phyloP scores from a whole-genome alignment of 2,797 vertebrate genomes.

The Diglossa cyanea region DNA sequence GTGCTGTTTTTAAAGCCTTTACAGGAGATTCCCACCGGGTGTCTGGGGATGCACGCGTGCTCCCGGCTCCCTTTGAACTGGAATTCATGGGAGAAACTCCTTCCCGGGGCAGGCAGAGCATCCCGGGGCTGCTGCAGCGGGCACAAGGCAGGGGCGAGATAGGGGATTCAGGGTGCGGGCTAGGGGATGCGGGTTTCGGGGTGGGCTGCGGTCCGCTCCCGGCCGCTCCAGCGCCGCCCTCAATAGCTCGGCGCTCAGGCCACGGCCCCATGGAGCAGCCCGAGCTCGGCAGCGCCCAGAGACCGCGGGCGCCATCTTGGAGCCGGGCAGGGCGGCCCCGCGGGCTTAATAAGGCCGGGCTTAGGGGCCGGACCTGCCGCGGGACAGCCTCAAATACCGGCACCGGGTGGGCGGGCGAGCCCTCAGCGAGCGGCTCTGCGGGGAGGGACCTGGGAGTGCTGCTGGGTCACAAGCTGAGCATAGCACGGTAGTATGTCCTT shows the following conservation, averaged over 20 bases:
- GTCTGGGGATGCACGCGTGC: rapidly evolving
- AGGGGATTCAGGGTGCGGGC: rapidly evolving
- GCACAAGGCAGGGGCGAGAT: too few relatives aligned
- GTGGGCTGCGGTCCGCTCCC: rapidly evolving
- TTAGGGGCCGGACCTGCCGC: rapidly evolving
- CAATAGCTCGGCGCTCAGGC: neutral
- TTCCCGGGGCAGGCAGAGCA: neutral
- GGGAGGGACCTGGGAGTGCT: too few relatives aligned
- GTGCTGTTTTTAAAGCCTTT: neutral
- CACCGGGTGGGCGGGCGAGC: rapidly evolving
- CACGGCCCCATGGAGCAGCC: neutral
- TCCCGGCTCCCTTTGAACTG: neutral
- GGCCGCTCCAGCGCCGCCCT: rapidly evolving
- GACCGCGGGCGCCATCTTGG: neutral
- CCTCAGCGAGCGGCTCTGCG: neutral
- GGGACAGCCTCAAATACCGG: neutral
- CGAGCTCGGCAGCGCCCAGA: neutral
- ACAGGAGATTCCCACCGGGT: neutral
- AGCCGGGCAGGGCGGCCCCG: neutral
- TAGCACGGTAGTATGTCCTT: too few relatives aligned
- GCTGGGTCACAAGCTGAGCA: too few relatives aligned
- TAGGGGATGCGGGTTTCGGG: too few relatives aligned
- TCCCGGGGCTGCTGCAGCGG: too few relatives aligned
- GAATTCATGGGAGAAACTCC: rapidly evolving
- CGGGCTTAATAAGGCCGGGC: rapidly evolving